Conservation (phyloP, 2,113 vertebrate genomes). For the Solea solea region DNA sequence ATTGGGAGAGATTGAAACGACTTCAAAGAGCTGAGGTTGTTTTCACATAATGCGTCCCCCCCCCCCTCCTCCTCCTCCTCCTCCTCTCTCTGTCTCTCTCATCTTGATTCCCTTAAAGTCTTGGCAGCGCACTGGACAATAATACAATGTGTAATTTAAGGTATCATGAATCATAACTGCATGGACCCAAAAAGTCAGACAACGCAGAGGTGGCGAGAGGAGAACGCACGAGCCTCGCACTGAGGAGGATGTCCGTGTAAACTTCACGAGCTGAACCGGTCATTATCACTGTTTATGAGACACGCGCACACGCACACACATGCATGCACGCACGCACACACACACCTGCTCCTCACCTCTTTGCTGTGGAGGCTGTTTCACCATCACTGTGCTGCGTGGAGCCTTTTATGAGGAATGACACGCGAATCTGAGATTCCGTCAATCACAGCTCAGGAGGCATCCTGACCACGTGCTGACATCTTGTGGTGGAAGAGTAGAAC, state of each 20-base stretch:
- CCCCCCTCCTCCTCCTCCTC: not conserved
- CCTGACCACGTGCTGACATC: slow-evolving; percentile 30
- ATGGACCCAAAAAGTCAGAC: slow-evolving; percentile 39
- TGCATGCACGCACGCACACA: too few relatives aligned
- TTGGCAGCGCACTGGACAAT: slow-evolving; percentile 49
- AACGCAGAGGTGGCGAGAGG: slow-evolving; percentile 21
- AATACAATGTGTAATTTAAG: slow-evolving; percentile 67
- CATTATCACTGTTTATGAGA: slow-evolving; percentile 61
- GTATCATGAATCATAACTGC: slow-evolving; percentile 56
- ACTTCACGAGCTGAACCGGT: slow-evolving; percentile 59
- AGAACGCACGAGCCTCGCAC: too few relatives aligned
- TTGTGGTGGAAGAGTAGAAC: slow-evolving; percentile 16
- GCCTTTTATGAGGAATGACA: slow-evolving; percentile 11
- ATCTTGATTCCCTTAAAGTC: slow-evolving; percentile 60
- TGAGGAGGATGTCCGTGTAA: slow-evolving; percentile 38
- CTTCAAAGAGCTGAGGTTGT: slow-evolving; percentile 65
- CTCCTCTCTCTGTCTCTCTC: slow-evolving; percentile 12
- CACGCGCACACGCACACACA: not conserved
- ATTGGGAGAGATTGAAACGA: slow-evolving; percentile 42
- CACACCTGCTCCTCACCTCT: not conserved
- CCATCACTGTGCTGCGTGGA: not conserved
- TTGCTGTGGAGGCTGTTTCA: not conserved
- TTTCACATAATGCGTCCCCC: slow-evolving; percentile 48
- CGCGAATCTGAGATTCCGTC: not conserved
- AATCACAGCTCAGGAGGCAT: not conserved